These are phyloP conservation scores for Ceramica pisi DNA, from an alignment of 2,888 invertebrate species.

Conservation along the genomic window DNA sequence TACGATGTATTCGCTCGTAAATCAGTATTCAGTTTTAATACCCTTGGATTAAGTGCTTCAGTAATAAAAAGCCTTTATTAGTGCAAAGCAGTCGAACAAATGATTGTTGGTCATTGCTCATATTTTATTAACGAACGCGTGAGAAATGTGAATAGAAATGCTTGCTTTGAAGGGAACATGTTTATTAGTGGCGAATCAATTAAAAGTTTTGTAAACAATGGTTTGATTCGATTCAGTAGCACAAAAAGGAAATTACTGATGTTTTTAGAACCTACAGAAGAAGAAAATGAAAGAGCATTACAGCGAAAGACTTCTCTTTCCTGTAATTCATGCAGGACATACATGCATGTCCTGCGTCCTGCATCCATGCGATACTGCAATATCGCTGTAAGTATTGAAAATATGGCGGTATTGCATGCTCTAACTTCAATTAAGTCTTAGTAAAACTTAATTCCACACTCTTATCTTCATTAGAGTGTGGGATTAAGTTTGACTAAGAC, in stretches of 20 bases:
- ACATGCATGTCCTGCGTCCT: no score
- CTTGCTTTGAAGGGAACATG: conserved; percentile 15
- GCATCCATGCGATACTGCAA: no score
- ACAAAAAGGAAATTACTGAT: background rate
- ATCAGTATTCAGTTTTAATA: conserved; percentile 66
- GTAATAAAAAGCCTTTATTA: conserved; percentile 51
- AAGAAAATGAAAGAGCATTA: background rate
- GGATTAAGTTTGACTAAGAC: no score
- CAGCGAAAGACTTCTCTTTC: no score
- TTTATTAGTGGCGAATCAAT: conserved; percentile 38
- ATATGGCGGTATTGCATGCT: no score
- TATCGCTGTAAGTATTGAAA: no score
- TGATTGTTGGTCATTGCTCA: conserved; percentile 66
- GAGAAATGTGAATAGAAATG: conserved; percentile 46
- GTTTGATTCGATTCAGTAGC: background rate
- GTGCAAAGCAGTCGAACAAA: conserved; percentile 66
- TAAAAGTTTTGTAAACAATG: conserved; percentile 9
- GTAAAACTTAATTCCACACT: no score
- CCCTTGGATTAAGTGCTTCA: conserved; percentile 60
- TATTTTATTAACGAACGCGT: conserved; percentile 57
- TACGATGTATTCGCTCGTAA: conserved; percentile 69
- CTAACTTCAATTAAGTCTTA: no score
- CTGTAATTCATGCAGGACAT: no score
- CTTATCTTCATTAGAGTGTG: no score
- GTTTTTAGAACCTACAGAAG: background rate